Evolutionary conservation across 2,113 vertebrate species (phyloP), one percentile per base, ranked within the genome.

Genomic region (Eptesicus fuscus): DNA sequence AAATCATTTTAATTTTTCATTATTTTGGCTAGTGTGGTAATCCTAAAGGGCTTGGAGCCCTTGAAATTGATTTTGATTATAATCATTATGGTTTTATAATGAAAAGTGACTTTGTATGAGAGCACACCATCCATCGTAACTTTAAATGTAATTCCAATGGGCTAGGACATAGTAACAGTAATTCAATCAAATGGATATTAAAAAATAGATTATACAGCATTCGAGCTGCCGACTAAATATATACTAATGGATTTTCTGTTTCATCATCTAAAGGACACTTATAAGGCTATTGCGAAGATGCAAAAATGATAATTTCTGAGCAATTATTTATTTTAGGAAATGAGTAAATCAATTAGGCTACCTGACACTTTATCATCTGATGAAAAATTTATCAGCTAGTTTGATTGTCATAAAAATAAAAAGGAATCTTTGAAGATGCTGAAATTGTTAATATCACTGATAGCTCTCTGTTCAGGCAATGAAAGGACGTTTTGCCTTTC

Each of bases 41-140:
- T 88, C 82, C 61, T 94, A 92, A 94, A 93, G 80, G 83, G 67
- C 78, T 95, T 59, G 56, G 35, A 96, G 65, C 40, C 49, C 74
- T 94, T 97, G 86, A 71, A 96, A 94, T 96, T 96, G 96, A 97
- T 97, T 97, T 97, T 93, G 93, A 88, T 97, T 87, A 93, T 93
- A 88, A 91, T 95, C 28, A 95, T 94, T 91, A 95, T 79, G 79
- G 59, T 89, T 97, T 96, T 95, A 92, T 71, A 95, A 16, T 67
- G 89, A 92, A 88, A 97, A 95, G 85, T 96, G 85, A 79, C 59
- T 93, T 90, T 56, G 18, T 95, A 14, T 90, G 47, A 92, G 53
- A 96, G 40, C 13, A 44, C 18, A 88, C 32, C 40, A 78, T 91
- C 14, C 49, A 22, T 94, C 0, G 53, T 83, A 79, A 79, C 32